Percentiles rank a stretch among this genome's conserved stretches.
Evolutionary conservation across 2,888 invertebrate species (phyloP).

Genomic region (Drosophila fungiperda): DNA sequence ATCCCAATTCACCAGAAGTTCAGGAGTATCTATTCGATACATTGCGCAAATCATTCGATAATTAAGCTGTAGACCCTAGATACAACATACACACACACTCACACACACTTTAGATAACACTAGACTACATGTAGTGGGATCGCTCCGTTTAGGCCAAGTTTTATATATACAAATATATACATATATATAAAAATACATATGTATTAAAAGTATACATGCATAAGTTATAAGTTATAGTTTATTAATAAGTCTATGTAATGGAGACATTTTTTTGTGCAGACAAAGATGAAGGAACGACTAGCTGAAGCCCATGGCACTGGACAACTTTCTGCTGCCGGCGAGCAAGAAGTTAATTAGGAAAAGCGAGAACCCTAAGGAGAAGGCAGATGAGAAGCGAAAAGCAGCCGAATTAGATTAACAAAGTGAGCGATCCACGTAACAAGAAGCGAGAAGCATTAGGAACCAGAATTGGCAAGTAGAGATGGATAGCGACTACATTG

Average conservation of each 20-base stretch:
- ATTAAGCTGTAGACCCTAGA: constrained; percentile 66
- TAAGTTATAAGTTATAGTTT: constrained; percentile 44
- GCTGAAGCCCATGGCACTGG: constrained; percentile 18
- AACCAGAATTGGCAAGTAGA: not conserved
- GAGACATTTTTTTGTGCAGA: constrained; percentile 44
- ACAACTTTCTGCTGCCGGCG: not conserved
- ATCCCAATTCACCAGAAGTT: constrained; percentile 88
- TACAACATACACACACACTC: constrained; percentile 2
- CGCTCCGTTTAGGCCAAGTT: constrained; percentile 74
- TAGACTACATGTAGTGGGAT: constrained; percentile 35
- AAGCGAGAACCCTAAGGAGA: not conserved
- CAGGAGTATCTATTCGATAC: constrained; percentile 91
- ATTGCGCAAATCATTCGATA: constrained; percentile 89
- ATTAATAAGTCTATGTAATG: constrained; percentile 56
- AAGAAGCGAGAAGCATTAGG: not conserved
- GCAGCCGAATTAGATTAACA: not conserved
- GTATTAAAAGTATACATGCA: constrained; percentile 28
- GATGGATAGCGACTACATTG: not conserved
- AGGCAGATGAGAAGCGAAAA: not conserved
- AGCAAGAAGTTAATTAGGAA: not conserved
- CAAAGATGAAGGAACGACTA: constrained; percentile 2
- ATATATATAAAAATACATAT: constrained; percentile 14
- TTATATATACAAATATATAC: constrained; percentile 60
- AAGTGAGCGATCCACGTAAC: not conserved
- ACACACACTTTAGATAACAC: constrained; percentile 12